Evolutionary conservation across 1,140 invertebrate species (phyloP).

Genomic region (Ectropis grisescens): DNA sequence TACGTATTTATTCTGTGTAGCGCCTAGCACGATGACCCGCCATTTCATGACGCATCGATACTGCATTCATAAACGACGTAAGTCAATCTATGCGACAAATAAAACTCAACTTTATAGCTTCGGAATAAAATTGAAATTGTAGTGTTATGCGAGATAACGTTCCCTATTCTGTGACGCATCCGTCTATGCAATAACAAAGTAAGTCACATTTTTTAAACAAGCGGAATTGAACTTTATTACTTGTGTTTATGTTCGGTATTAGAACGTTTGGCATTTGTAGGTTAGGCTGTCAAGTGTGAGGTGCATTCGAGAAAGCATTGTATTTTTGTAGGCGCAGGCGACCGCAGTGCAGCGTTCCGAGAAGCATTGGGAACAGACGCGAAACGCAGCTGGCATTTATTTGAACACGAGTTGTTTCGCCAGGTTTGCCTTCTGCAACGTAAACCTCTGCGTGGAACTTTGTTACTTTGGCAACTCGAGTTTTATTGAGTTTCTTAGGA

Average conservation of each 20-base stretch:
- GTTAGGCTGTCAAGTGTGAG: constrained; percentile 7
- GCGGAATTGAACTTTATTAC: no score
- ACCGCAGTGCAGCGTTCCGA: constrained; percentile 42
- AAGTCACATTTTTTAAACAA: no score
- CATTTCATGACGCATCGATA: constrained; percentile 15
- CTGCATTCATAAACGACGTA: no score
- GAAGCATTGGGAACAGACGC: constrained; percentile 17
- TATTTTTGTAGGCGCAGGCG: constrained; percentile 34
- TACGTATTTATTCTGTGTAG: constrained; percentile 7
- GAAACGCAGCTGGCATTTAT: constrained; percentile 17
- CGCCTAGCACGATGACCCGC: constrained; percentile 16
- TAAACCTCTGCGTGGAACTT: no score
- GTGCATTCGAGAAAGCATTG: constrained; percentile 19
- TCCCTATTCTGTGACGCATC: no score
- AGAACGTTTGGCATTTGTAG: constrained; percentile 1
- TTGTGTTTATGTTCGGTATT: no score
- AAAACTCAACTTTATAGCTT: constrained; percentile 3
- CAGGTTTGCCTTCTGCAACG: no score
- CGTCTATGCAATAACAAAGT: no score
- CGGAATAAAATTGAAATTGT: constrained; percentile 2
- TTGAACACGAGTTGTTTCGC: no score
- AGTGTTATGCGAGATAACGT: no score
- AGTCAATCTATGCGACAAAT: neutral
- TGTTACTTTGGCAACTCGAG: no score
- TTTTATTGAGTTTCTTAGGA: no score